Percentiles rank a stretch among this genome's conserved stretches.
phyloP scores from a whole-genome alignment of 2,113 vertebrate species.

The Crotalus tigris region DNA sequence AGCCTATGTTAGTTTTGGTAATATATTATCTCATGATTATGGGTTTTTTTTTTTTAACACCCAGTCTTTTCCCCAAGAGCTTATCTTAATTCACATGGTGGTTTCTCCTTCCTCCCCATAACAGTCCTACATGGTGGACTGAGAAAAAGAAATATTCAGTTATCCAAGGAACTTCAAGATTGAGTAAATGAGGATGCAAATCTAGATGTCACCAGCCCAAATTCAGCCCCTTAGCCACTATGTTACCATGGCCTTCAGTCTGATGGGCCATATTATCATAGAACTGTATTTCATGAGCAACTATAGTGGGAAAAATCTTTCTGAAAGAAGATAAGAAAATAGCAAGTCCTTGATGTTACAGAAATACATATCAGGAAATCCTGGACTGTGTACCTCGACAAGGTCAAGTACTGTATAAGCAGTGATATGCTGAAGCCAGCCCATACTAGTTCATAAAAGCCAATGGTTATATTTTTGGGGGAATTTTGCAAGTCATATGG shows the following conservation, averaged over 20 bases:
- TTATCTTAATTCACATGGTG: neutral
- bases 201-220: neutral
- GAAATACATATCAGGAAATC: neutral
- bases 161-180: neutral
- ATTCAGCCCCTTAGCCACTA: neutral
- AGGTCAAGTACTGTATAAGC: neutral
- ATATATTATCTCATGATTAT: neutral
- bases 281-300: neutral
- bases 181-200: neutral
- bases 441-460: neutral
- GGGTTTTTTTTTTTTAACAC: neutral
- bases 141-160: neutral
- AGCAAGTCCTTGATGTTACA: neutral
- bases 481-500: neutral
- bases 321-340: neutral
- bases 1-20: neutral
- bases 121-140: neutral
- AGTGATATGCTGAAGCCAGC: neutral
- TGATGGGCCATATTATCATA: neutral
- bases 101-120: neutral
- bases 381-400: neutral
- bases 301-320: neutral
- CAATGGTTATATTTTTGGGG: neutral
- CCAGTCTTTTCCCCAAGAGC: neutral
- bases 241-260: neutral